These are phyloP conservation scores for Eucera pruinosa DNA, from an alignment of 2,888 invertebrate genomes.

Conservation along the genomic window DNA sequence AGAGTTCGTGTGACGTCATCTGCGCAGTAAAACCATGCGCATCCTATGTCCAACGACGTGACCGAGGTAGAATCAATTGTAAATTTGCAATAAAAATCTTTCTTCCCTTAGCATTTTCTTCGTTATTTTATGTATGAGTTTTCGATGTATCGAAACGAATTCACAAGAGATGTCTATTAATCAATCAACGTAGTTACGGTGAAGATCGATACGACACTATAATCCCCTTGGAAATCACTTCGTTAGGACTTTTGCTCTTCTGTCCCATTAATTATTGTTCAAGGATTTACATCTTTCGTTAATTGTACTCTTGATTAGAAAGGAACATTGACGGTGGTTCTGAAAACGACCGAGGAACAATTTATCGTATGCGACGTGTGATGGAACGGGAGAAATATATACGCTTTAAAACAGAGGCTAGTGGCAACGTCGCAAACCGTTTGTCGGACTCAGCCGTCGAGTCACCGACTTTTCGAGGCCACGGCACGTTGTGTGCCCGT, in stretches of 20 bases:
- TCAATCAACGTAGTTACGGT: background rate
- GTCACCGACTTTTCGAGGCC: constrained; percentile 85
- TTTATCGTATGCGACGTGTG: constrained; percentile 68
- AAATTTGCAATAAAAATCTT: constrained; percentile 40
- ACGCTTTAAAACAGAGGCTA: constrained; percentile 54
- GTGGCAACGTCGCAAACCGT: constrained; percentile 78
- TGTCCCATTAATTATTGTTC: too few relatives aligned
- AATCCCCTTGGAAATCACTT: background rate
- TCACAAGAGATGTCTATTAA: background rate
- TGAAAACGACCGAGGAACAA: constrained; percentile 54
- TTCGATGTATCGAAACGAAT: background rate
- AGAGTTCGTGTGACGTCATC: constrained; percentile 69
- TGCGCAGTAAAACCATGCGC: constrained; percentile 65
- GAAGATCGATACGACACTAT: background rate
- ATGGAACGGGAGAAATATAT: constrained; percentile 64
- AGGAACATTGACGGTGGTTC: constrained; percentile 31
- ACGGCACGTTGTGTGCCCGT: constrained; percentile 64
- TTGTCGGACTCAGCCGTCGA: constrained; percentile 73
- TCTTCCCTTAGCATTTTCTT: background rate
- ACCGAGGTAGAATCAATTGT: constrained; percentile 61
- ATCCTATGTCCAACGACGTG: constrained; percentile 49
- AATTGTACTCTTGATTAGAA: too few relatives aligned
- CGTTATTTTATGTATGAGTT: background rate
- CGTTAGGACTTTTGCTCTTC: background rate
- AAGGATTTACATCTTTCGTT: too few relatives aligned